Percentiles rank a stretch among this genome's conserved stretches.
Evolutionary conservation across 2,888 invertebrate genomes (phyloP).

Genomic region (Ligdia adustata): DNA sequence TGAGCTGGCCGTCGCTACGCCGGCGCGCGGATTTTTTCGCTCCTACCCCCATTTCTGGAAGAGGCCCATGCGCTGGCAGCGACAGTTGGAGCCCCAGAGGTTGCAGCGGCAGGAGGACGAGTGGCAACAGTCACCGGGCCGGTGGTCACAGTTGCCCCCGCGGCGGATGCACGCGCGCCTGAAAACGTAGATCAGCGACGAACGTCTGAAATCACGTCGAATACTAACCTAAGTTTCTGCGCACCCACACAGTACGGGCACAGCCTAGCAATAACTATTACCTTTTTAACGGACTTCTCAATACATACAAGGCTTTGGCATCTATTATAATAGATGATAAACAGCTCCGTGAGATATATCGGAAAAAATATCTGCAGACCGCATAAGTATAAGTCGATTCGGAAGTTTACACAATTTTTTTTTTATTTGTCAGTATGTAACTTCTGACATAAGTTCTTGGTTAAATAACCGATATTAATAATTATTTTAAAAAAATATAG

Average conservation of each 20-base stretch:
- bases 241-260: slow-evolving; percentile 26
- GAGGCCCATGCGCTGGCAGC: slow-evolving; percentile 94
- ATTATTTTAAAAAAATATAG: no score
- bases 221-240: slow-evolving; percentile 74
- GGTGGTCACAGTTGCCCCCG: slow-evolving; percentile 93
- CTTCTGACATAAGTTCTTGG: no score
- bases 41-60: slow-evolving; percentile 93
- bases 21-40: slow-evolving; percentile 45
- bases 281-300: no score
- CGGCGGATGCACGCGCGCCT: slow-evolving; percentile 92
- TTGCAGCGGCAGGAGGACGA: slow-evolving; percentile 94
- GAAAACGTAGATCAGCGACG: slow-evolving; percentile 93
- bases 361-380: no score
- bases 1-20: slow-evolving; percentile 70
- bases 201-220: slow-evolving; percentile 89
- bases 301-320: no score
- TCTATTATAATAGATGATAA: no score
- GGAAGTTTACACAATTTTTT: no score
- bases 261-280: no score
- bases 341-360: no score
- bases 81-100: slow-evolving; percentile 94
- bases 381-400: no score
- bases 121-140: slow-evolving; percentile 93
- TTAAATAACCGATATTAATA: no score
- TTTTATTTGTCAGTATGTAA: no score